Evolutionary conservation across 2,797 vertebrate species (phyloP), one percentile per base, ranked within the genome.

Genomic region (Yasuhikotakia modesta): DNA sequence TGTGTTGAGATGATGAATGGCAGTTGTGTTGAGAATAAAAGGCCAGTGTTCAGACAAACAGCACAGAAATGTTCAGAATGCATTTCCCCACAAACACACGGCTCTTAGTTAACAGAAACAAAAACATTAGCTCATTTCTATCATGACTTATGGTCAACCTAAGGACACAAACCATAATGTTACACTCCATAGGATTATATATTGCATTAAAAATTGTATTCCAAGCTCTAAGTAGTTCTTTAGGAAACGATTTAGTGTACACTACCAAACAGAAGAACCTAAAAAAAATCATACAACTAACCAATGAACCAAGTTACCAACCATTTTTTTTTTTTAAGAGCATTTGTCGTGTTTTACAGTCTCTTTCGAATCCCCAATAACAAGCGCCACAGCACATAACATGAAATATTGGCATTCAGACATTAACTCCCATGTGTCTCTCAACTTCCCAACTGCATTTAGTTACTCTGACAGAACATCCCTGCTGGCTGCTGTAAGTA

Each of bases 21-120:
- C 76, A 84, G 82, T 90, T 92, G 90, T 93, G 86, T 81, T 81
- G 78, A 92, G 90, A 93, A 92, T 91, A 94, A 93, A 93, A 91
- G 91, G 77, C 71, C 88, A 90, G 91, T 94, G 92, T 93, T 93
- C 86, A 81, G 84, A 72, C 76, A 83, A 91, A 89, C 88, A 85
- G 84, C 86, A 88, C 86, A 91, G 91, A 91, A 88, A 92, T 93
- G 92, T 90, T 86, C 88, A 93, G 90, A 92, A 94, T 77, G 82
- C 89, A 79, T 85, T 82, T 91, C 90, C 87, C 88, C 86, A 89
- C 89, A 92, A 85, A 79, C 83, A 75, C 77, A 68, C 84, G 75
- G 73, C 75, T 86, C 91, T 88, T 84, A 84, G 76, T 46, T 73
- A 73, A 75, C 82, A 4, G 87, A 76, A 76, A 81, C 43, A 66